Percentiles rank a stretch among this genome's conserved stretches.
phyloP scores from a whole-genome alignment of 2,888 invertebrate genomes.

The Dicycla oo region DNA sequence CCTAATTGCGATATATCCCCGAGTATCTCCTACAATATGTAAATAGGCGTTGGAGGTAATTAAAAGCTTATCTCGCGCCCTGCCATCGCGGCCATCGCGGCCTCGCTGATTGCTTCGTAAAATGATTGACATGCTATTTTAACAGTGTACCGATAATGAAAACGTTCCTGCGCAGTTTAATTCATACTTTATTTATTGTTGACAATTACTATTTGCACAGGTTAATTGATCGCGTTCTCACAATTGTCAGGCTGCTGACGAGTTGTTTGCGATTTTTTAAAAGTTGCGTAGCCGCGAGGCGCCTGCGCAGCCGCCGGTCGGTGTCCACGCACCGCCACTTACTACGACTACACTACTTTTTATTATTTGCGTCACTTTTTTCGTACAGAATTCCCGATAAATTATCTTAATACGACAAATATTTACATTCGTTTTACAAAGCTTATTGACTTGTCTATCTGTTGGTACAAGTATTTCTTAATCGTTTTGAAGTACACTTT shows the following conservation, averaged over 20 bases:
- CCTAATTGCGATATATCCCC: slow-evolving; percentile 88
- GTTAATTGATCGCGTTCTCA: slow-evolving; percentile 90
- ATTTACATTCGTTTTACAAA: slow-evolving; percentile 79
- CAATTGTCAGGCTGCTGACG: slow-evolving; percentile 87
- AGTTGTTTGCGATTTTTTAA: slow-evolving; percentile 86
- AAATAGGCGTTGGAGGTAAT: slow-evolving; percentile 89
- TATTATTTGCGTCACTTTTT: slow-evolving; percentile 74
- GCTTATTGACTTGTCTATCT: slow-evolving; percentile 78
- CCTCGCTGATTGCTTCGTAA: slow-evolving; percentile 86
- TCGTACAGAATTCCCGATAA: slow-evolving; percentile 76
- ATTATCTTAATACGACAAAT: slow-evolving; percentile 85
- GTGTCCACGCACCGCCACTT: slow-evolving; percentile 73
- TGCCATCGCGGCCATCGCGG: slow-evolving; percentile 83
- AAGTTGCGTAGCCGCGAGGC: slow-evolving; percentile 76
- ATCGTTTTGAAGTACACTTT: slow-evolving; percentile 72
- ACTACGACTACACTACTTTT: slow-evolving; percentile 75
- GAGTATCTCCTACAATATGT: slow-evolving; percentile 88
- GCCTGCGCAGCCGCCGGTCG: slow-evolving; percentile 75
- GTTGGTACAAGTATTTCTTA: slow-evolving; percentile 72
- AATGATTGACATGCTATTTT: slow-evolving; percentile 89
- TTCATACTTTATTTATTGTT: slow-evolving; percentile 86
- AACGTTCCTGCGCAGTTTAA: slow-evolving; percentile 83
- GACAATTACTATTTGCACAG: slow-evolving; percentile 88
- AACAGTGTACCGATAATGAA: slow-evolving; percentile 87
- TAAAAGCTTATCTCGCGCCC: slow-evolving; percentile 88